Conservation (phyloP, 2,113 vertebrate species). For the Myanophis thanlyinensis region DNA sequence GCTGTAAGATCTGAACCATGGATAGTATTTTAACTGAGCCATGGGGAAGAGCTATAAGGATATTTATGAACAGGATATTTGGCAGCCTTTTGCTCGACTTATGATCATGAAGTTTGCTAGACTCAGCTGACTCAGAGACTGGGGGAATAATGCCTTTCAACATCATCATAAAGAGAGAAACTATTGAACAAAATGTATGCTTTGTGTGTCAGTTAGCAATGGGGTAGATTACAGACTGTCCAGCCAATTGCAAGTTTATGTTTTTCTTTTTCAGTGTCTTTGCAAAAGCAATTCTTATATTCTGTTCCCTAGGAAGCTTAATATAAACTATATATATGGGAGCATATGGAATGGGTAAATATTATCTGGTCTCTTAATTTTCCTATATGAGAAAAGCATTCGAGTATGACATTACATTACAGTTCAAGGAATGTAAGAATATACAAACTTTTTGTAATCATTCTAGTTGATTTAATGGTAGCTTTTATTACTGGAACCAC, state of each 20-base stretch:
- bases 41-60: slow-evolving; percentile 27
- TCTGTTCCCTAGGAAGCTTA: slow-evolving; percentile 68
- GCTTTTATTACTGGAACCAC: background rate
- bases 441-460: background rate
- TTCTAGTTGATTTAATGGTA: background rate
- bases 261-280: slow-evolving; percentile 65
- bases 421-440: background rate
- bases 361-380: background rate
- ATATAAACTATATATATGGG: slow-evolving; percentile 64
- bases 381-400: background rate
- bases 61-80: slow-evolving; percentile 62
- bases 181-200: slow-evolving; percentile 66
- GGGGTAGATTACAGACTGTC: slow-evolving; percentile 63
- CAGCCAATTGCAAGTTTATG: slow-evolving; percentile 69
- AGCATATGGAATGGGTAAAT: slow-evolving; percentile 10
- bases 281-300: slow-evolving; percentile 65
- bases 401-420: background rate
- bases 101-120: slow-evolving; percentile 49
- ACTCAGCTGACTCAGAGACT: slow-evolving; percentile 51
- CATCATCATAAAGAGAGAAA: slow-evolving; percentile 67
- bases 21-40: background rate
- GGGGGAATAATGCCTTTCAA: slow-evolving; percentile 65
- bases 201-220: slow-evolving; percentile 68
- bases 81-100: slow-evolving; percentile 54
- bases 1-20: background rate